Percentiles rank a stretch among this genome's conserved stretches.
phyloP scores from a whole-genome alignment of 1,140 invertebrate species.

The Lanistes nyassanus region DNA sequence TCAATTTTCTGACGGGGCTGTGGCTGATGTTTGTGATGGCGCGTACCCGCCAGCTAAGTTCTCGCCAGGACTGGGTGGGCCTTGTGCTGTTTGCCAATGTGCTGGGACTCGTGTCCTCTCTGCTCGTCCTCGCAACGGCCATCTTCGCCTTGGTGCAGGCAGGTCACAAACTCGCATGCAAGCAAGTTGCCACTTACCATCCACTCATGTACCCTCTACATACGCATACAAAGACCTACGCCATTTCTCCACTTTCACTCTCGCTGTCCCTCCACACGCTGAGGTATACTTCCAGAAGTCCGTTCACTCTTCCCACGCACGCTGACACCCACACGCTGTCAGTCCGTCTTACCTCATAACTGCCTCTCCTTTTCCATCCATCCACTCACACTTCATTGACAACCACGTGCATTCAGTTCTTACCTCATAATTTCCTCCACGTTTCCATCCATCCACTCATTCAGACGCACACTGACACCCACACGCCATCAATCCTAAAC shows the following conservation, averaged over 20 bases:
- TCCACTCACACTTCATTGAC: no score
- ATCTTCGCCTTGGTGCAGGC: constrained; percentile 12
- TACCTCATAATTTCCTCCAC: background rate
- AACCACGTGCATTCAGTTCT: no score
- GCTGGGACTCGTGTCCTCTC: background rate
- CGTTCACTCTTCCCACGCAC: background rate
- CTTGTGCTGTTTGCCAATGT: background rate
- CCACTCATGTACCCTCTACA: background rate
- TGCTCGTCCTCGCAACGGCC: background rate
- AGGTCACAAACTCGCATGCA: background rate
- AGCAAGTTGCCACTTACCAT: background rate
- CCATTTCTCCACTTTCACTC: background rate
- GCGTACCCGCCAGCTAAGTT: background rate
- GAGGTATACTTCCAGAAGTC: background rate
- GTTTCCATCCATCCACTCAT: background rate
- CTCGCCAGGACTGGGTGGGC: background rate
- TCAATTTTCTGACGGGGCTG: constrained; percentile 13
- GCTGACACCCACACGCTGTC: background rate
- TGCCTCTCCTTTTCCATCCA: background rate
- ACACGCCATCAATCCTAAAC: no score
- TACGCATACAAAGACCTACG: background rate
- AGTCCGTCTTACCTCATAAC: background rate
- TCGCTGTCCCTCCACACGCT: background rate
- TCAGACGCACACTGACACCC: background rate
- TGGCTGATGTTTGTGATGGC: constrained; percentile 4